phyloP scores from a whole-genome alignment of 2,888 invertebrate genomes.

The Meloe dianella region DNA sequence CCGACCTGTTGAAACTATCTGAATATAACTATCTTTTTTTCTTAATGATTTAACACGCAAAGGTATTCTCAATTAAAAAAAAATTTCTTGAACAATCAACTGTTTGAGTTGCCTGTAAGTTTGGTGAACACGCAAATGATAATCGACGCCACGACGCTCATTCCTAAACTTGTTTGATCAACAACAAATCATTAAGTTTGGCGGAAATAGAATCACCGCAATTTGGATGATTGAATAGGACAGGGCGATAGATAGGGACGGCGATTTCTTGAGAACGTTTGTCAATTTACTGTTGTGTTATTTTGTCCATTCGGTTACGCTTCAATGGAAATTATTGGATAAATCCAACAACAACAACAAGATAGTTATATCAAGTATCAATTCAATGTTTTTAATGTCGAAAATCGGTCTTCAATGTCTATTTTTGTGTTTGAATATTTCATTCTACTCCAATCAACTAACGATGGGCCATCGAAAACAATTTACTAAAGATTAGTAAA shows the following conservation, averaged over 20 bases:
- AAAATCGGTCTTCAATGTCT: constrained; percentile 28
- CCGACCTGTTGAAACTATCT: background rate
- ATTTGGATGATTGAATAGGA: constrained; percentile 46
- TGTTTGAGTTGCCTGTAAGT: background rate
- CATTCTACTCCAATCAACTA: background rate
- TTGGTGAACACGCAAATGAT: constrained; percentile 11
- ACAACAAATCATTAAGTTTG: constrained; percentile 16
- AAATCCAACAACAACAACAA: background rate
- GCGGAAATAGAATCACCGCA: constrained; percentile 49
- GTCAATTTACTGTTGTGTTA: constrained; percentile 11
- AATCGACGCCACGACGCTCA: constrained; percentile 13
- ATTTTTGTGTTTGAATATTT: background rate
- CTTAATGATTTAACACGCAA: background rate
- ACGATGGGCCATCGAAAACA: constrained; percentile 39
- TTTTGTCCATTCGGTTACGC: background rate
- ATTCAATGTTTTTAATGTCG: constrained; percentile 1
- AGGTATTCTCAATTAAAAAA: background rate
- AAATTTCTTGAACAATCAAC: constrained; percentile 3
- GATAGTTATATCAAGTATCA: constrained; percentile 7
- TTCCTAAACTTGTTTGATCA: constrained; percentile 15
- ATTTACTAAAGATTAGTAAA: constrained; percentile 29
- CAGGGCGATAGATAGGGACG: constrained; percentile 45
- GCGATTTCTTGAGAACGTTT: constrained; percentile 40
- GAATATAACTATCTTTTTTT: background rate
- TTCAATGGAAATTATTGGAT: background rate